Evolutionary conservation across 2,888 invertebrate genomes (phyloP).

Genomic region (Lydus trimaculatus): DNA sequence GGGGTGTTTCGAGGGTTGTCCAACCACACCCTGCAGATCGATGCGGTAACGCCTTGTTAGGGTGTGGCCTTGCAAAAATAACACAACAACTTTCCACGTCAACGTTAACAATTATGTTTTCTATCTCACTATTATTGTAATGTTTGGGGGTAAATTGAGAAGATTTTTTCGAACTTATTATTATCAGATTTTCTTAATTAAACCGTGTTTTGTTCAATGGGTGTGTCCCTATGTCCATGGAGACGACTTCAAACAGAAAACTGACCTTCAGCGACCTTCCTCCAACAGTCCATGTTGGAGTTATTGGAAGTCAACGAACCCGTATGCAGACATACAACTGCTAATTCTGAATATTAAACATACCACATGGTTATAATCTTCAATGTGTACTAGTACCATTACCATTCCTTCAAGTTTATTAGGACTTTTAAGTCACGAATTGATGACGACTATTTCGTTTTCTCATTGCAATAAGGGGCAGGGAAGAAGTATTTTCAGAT

Average conservation of each 20-base stretch:
- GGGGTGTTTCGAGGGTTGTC: conserved; percentile 41
- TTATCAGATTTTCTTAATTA: not conserved
- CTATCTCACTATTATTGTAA: no score
- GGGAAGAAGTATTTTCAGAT: not conserved
- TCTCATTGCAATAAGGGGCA: not conserved
- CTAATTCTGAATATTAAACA: conserved; percentile 41
- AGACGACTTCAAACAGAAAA: conserved; percentile 4
- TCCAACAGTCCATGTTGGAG: conserved; percentile 26
- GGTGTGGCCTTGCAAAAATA: conserved; percentile 37
- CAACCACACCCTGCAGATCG: conserved; percentile 42
- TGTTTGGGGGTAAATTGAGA: no score
- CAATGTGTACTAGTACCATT: not conserved
- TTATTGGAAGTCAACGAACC: conserved; percentile 39
- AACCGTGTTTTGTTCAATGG: not conserved
- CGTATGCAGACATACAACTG: conserved; percentile 37
- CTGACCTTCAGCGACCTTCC: conserved; percentile 47
- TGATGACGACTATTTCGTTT: not conserved
- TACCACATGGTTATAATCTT: not conserved
- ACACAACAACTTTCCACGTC: conserved; percentile 4
- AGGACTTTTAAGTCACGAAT: not conserved
- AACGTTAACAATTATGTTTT: not conserved
- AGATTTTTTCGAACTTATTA: no score
- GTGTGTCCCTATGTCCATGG: not conserved
- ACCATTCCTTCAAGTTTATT: not conserved
- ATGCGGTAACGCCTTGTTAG: conserved; percentile 41